Evolutionary conservation across 2,888 invertebrate species (phyloP), one percentile per base, ranked within the genome.

Genomic region (Cheilosia variabilis): DNA sequence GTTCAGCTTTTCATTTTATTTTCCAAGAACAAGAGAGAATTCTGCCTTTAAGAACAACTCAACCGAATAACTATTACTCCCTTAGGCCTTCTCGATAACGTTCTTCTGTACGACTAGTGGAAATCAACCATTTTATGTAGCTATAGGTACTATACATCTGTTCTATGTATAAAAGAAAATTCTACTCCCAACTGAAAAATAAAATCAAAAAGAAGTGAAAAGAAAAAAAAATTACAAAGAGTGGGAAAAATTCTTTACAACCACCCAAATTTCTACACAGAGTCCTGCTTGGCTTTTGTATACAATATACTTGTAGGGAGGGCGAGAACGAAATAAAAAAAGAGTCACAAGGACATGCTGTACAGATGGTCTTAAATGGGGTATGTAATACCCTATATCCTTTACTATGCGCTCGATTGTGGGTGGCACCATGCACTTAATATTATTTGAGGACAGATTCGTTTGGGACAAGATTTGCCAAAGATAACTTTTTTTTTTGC

Each of bases 1-100:
- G 31, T 27, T 68, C 19, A 19, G 2, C 57, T 17, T 17, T 47
- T 10, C 2, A 1, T 47, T 10, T 34, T 69, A 34, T 47, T 53
- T n/a, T 9, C 2, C 9, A 60, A 52, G n/a, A 27, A 52, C 15
- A 43, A 9, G 34, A 24, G 9, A 52, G 2, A 66, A 43, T 62
- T 65, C 62, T 66, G 45, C 55, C 71, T 68, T 80, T 66, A 86
- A 80, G 57, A 72, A 22, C 75, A 86, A 86, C 71, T 76, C 86
- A 86, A 80, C 76, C 72, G 66, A 55, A 80, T 80, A 80, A 76
- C 80, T 86, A 86, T 86, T 76, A 65, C 80, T 86, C 86, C 86
- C 86, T 71, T 60, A 86, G 80, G 86, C 86, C 80, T 80, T 34
- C 66, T 86, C 76, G 71, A 86, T 86, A 76, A 76, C 71, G 58